Percentiles rank a stretch among this genome's conserved stretches.
Conservation (phyloP, 35 echinoderm and acorn worm species). For the Strongylocentrotus purpuratus region DNA sequence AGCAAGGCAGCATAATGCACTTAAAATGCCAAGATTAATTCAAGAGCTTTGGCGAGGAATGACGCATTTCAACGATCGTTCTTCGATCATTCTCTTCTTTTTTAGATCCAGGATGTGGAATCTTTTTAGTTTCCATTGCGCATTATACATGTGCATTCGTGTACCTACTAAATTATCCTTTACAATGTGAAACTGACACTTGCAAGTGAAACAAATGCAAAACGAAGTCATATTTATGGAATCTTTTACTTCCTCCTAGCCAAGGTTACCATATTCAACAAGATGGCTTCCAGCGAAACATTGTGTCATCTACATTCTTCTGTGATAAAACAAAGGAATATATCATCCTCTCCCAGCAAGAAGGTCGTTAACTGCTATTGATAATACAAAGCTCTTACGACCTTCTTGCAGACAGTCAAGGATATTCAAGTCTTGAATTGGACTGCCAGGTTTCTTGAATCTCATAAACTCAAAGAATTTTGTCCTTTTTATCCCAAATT, state of each 20-base stretch:
- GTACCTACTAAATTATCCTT: not conserved
- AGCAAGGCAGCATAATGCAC: slow-evolving; percentile 19
- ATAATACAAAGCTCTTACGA: too few species aligned
- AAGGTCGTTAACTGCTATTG: too few species aligned
- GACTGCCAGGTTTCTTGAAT: too few species aligned
- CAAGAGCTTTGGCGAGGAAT: slow-evolving; percentile 15
- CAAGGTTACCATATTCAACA: not conserved
- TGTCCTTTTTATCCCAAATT: too few species aligned
- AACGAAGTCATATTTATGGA: not conserved
- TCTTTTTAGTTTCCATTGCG: not conserved
- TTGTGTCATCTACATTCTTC: not conserved
- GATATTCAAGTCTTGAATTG: too few species aligned
- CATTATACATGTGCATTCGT: not conserved
- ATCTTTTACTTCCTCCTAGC: not conserved
- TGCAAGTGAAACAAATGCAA: not conserved
- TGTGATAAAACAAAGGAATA: too few species aligned
- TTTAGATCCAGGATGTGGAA: not conserved
- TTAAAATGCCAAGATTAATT: slow-evolving; percentile 45
- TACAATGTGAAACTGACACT: not conserved
- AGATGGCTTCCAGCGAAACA: not conserved
- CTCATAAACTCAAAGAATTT: too few species aligned
- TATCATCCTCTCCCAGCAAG: too few species aligned
- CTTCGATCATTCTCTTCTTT: not conserved
- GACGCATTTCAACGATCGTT: slow-evolving; percentile 10
- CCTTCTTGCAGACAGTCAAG: too few species aligned